A percentile compares a stretch with the other conserved stretches of the same genome.
phyloP scores from a whole-genome alignment of 2,797 vertebrate species.

The Lateolabrax maculatus region DNA sequence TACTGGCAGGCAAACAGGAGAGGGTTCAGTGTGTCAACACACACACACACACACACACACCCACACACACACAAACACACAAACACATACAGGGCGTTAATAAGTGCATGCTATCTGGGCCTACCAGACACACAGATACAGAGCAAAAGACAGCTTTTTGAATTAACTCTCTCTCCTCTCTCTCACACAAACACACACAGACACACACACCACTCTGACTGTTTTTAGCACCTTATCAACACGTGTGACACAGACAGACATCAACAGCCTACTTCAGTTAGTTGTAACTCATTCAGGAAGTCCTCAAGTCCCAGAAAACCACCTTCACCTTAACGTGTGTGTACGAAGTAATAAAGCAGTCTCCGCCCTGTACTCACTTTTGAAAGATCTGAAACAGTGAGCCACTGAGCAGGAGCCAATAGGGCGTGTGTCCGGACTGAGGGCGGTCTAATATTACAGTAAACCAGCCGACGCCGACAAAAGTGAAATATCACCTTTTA shows the following conservation, averaged over 20 bases:
- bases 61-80: constrained; percentile 41
- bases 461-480: neutral
- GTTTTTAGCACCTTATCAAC: constrained; percentile 35
- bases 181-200: constrained; percentile 9
- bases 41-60: constrained; percentile 21
- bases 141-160: neutral
- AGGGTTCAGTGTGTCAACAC: constrained; percentile 53
- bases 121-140: constrained; percentile 58
- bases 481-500: neutral
- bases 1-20: constrained; percentile 58
- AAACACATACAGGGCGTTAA: constrained; percentile 36
- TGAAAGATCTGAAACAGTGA: constrained; percentile 30
- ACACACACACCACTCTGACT: neutral
- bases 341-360: neutral
- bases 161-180: neutral
- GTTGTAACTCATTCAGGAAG: constrained; percentile 20
- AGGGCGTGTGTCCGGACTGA: neutral
- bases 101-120: constrained; percentile 57
- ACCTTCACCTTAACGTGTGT: constrained; percentile 2
- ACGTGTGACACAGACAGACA: constrained; percentile 18
- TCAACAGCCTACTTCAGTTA: neutral
- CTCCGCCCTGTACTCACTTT: constrained; percentile 8
- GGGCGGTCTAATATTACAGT: neutral
- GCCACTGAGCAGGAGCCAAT: constrained; percentile 54
- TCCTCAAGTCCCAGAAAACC: constrained; percentile 15